These are phyloP conservation scores for Phyllotreta cruciferae DNA, from an alignment of 2,888 invertebrate species.

Conservation along the genomic window DNA sequence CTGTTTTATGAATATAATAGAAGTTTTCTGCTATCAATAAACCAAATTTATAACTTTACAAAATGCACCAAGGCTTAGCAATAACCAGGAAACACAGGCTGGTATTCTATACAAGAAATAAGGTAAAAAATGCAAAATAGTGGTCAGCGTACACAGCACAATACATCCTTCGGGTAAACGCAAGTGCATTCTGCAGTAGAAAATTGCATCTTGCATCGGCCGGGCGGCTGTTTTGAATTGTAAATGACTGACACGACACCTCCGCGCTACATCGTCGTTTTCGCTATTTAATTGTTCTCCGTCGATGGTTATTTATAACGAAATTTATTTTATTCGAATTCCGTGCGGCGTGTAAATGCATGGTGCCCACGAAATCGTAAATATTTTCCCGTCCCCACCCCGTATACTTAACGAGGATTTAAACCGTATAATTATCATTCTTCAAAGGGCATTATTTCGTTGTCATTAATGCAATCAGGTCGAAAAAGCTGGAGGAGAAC, in stretches of 20 bases:
- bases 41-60: no score
- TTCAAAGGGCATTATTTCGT: conserved; percentile 27
- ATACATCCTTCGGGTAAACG: conserved; percentile 8
- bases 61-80: no score
- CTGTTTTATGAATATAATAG: no score
- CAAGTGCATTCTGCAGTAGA: conserved; percentile 4
- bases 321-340: no score
- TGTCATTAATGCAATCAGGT: conserved; percentile 26
- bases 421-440: conserved; percentile 30
- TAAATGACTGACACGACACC: conserved; percentile 49
- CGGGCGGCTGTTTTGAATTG: conserved; percentile 48
- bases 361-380: conserved; percentile 9
- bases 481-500: neutral
- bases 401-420: conserved; percentile 27
- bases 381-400: conserved; percentile 23
- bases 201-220: conserved; percentile 21
- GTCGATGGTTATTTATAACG: neutral
- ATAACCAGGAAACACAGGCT: neutral
- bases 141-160: conserved; percentile 4
- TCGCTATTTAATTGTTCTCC: neutral
- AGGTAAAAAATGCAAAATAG: conserved; percentile 11
- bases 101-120: neutral
- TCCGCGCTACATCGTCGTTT: conserved; percentile 14
- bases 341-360: no score
- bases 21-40: no score